A percentile compares a stretch with the other conserved stretches of the same genome.
Evolutionary conservation across 2,888 invertebrate genomes (phyloP).

Genomic region (Hemaris fuciformis): DNA sequence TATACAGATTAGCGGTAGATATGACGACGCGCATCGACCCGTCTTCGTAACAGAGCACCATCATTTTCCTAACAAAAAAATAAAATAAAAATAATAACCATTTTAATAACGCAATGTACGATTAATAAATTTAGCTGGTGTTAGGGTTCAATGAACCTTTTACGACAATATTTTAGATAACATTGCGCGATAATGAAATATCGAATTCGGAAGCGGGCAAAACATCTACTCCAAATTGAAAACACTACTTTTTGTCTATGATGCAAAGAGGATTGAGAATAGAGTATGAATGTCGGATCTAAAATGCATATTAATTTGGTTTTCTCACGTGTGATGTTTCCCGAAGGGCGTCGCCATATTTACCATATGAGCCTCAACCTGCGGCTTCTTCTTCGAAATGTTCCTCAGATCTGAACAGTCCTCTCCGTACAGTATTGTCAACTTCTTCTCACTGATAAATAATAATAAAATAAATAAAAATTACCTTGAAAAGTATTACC

Average conservation of each 20-base stretch:
- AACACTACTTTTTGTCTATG: too few relatives aligned
- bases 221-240: too few relatives aligned
- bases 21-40: slow-evolving; percentile 91
- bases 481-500: too few relatives aligned
- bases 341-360: slow-evolving; percentile 90
- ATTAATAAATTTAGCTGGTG: too few relatives aligned
- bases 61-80: slow-evolving; percentile 86
- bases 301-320: too few relatives aligned
- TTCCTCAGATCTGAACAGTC: slow-evolving; percentile 83
- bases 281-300: too few relatives aligned
- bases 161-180: too few relatives aligned
- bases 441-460: slow-evolving; percentile 82
- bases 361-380: slow-evolving; percentile 85
- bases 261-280: too few relatives aligned
- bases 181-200: too few relatives aligned
- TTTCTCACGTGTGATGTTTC: slow-evolving; percentile 91
- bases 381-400: slow-evolving; percentile 81
- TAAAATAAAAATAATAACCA: neutral
- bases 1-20: slow-evolving; percentile 95
- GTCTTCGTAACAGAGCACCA: slow-evolving; percentile 91
- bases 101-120: too few relatives aligned
- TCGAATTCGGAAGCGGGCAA: too few relatives aligned
- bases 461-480: neutral
- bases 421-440: slow-evolving; percentile 90
- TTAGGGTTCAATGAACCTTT: too few relatives aligned